A percentile compares a stretch with the other conserved stretches of the same genome.
Evolutionary conservation across 2,888 invertebrate species (phyloP).

Genomic region (Pollenia amentaria): DNA sequence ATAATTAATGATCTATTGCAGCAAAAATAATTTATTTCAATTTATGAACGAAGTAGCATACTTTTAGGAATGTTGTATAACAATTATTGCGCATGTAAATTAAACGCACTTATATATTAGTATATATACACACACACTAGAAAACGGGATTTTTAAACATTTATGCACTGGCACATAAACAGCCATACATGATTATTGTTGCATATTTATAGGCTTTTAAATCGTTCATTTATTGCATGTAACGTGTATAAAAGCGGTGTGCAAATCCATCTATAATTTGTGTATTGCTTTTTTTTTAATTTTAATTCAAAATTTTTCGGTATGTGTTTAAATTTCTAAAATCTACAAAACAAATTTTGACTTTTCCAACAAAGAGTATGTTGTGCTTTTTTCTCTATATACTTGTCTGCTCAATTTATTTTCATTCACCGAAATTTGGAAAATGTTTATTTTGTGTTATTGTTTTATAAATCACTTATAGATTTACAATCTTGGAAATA

Average conservation of each 20-base stretch:
- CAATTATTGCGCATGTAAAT: slow-evolving; percentile 74
- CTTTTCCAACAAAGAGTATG: neutral
- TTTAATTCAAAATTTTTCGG: neutral
- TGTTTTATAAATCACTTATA: too few relatives aligned
- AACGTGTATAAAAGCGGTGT: neutral
- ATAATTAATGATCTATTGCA: slow-evolving; percentile 76
- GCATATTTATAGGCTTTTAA: slow-evolving; percentile 2
- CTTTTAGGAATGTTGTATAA: slow-evolving; percentile 71
- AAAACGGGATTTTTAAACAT: neutral
- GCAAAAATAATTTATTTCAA: slow-evolving; percentile 75
- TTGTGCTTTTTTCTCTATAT: neutral
- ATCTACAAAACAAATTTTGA: slow-evolving; percentile 17
- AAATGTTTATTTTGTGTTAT: too few relatives aligned
- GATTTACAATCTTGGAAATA: too few relatives aligned
- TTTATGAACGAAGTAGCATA: slow-evolving; percentile 66
- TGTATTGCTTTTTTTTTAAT: neutral
- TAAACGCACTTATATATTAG: slow-evolving; percentile 18
- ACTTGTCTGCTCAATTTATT: slow-evolving; percentile 9
- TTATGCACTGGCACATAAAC: neutral
- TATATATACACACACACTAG: neutral
- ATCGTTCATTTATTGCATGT: neutral
- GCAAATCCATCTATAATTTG: neutral
- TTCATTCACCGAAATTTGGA: neutral
- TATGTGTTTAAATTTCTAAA: neutral
- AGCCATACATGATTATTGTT: neutral